These are phyloP conservation scores for Myopa tessellatipennis DNA, from an alignment of 2,888 invertebrate species.

Conservation along the genomic window DNA sequence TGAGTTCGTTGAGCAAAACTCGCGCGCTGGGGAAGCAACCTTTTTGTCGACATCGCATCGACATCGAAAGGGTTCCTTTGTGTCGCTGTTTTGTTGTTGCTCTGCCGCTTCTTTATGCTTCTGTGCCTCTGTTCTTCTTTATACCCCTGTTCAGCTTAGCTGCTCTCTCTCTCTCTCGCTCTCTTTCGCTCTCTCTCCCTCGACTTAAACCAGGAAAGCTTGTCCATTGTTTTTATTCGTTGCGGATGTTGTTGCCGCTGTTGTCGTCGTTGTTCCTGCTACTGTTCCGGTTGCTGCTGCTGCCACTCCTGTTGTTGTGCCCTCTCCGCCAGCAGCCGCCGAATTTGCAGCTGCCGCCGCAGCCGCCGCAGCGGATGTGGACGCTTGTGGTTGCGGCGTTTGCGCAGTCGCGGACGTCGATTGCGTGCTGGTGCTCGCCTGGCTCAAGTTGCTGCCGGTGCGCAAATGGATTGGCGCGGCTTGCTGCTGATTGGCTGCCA, in stretches of 20 bases:
- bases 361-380: constrained; percentile 51
- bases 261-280: constrained; percentile 42
- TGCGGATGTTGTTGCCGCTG: constrained; percentile 52
- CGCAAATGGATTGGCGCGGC: constrained; percentile 62
- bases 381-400: constrained; percentile 55
- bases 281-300: constrained; percentile 40
- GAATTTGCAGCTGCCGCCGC: constrained; percentile 47
- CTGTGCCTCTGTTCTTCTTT: not conserved
- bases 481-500: constrained; percentile 48
- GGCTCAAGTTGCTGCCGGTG: constrained; percentile 65
- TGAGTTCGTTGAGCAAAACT: constrained; percentile 9
- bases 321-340: constrained; percentile 47
- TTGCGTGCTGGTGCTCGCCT: constrained; percentile 65
- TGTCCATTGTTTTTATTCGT: constrained; percentile 58
- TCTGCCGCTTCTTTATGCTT: not conserved
- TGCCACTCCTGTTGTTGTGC: constrained; percentile 46
- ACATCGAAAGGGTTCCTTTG: constrained; percentile 23
- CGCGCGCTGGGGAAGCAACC: not conserved
- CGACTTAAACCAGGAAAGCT: constrained; percentile 65
- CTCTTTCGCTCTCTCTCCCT: not conserved
- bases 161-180: no score
- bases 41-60: constrained; percentile 26
- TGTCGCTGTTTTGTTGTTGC: not conserved
- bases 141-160: not conserved
- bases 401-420: constrained; percentile 61